These are phyloP conservation scores for Calidris pygmaea DNA, from an alignment of 2,113 vertebrate genomes.

Conservation along the genomic window DNA sequence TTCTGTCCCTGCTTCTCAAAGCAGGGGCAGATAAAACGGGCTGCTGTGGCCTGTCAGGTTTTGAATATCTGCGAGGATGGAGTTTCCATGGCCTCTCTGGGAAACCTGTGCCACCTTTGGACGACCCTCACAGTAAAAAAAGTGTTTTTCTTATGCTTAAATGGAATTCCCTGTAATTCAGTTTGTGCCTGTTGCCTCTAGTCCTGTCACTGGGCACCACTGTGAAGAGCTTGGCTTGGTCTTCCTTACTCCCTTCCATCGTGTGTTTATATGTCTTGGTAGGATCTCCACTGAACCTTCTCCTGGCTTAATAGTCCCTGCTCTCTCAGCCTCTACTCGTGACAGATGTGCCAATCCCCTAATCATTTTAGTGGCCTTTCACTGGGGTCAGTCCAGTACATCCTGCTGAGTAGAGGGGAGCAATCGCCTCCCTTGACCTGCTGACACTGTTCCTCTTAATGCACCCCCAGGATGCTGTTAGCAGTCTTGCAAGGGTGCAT, in stretches of 20 bases:
- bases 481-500: not conserved
- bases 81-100: not conserved
- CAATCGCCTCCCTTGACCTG: not conserved
- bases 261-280: not conserved
- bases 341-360: not conserved
- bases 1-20: not conserved
- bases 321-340: not conserved
- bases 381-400: not conserved
- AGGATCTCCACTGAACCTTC: not conserved
- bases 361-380: not conserved
- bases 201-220: not conserved
- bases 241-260: not conserved
- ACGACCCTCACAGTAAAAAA: not conserved
- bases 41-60: not conserved
- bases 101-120: not conserved
- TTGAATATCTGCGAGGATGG: not conserved
- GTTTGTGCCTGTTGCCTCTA: rapidly evolving
- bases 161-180: not conserved
- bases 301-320: not conserved
- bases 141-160: not conserved
- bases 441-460: not conserved
- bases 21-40: not conserved
- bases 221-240: not conserved
- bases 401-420: not conserved
- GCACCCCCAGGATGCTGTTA: not conserved